Base-by-base conservation (phyloP, 1,140 invertebrate genomes). In the Drosophila equinoxialis region DNA sequence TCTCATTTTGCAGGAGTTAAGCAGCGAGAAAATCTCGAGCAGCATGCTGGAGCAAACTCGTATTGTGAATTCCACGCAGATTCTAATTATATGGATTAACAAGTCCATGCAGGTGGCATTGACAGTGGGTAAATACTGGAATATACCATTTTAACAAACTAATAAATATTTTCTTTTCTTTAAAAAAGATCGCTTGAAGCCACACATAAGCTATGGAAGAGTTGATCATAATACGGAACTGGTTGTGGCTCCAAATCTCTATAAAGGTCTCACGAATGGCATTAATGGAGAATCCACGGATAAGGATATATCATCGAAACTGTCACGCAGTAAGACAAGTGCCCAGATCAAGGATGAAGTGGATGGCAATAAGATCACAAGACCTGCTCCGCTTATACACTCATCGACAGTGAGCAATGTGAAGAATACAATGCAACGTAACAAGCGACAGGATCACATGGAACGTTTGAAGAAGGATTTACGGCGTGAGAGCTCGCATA, bases 31-130 rank as follows among this genome's bases (percentile, higher is more conserved):
- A 68, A 93, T 94, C 30, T 93, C 93, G 65, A 84, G 84, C 6
- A 93, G 92, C 57, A 80, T 94, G 23, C 77, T 94, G 35, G 92
- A 93, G 64, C 93, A 93, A 82, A 92, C 93, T 5, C 90, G 92
- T 39, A 91, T 94, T 71, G 90, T 94, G 1, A 92, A 93, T 67
- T 80, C 84, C 3, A 79, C 91, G 11, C 93, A 94, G 79, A 93
- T 93, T 57, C 65, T 94, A 17, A 75, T 93, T 6, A 92, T 94
- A 71, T 94, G 93, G 93, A 90, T 93, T 58, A 93, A 92, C 71
- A 92, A 92, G 74, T 93, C 92, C 41, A 90, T 93, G 68, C 87
- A 92, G 74, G 92, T 94, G 42, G 91, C 87, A 33, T 81, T 93
- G 55, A 90, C 89, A 86, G 92, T 94, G 59, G 93, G 93, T 94